These are phyloP conservation scores for Acropora tenuis DNA, from an alignment of 64 coral and sea anemone species.

Conservation along the genomic window DNA sequence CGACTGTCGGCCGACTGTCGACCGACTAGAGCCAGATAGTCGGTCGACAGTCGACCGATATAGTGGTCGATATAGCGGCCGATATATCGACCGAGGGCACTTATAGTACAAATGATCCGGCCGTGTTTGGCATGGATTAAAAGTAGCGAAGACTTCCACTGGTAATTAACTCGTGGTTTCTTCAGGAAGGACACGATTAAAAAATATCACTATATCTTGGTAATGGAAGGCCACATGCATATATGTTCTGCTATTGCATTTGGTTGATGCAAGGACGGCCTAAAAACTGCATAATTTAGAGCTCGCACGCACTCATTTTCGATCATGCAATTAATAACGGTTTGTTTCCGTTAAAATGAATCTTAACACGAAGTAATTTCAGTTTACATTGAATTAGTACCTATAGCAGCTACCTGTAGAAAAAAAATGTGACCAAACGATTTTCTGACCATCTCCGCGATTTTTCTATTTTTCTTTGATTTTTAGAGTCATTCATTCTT, in stretches of 20 bases:
- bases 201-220: slow-evolving; percentile 39
- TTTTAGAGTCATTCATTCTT: not conserved
- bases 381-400: not conserved
- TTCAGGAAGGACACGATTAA: slow-evolving; percentile 39
- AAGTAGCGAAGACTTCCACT: slow-evolving; percentile 19
- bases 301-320: too few relatives aligned
- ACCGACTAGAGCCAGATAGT: too few relatives aligned
- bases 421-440: not conserved
- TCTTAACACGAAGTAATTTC: not conserved
- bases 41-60: too few relatives aligned
- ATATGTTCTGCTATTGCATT: not conserved
- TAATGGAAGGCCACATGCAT: too few relatives aligned
- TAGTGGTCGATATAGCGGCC: too few relatives aligned
- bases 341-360: too few relatives aligned
- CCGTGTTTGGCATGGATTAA: slow-evolving; percentile 22
- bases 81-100: too few relatives aligned
- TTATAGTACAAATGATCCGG: too few relatives aligned
- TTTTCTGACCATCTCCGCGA: not conserved
- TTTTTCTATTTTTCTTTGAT: not conserved
- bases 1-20: too few relatives aligned
- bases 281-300: too few relatives aligned
- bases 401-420: not conserved
- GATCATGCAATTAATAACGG: too few relatives aligned
- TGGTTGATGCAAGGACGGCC: too few relatives aligned
- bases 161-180: slow-evolving; percentile 8